Base-by-base conservation (phyloP, 1,140 invertebrate genomes). In the Formica selysi region DNA sequence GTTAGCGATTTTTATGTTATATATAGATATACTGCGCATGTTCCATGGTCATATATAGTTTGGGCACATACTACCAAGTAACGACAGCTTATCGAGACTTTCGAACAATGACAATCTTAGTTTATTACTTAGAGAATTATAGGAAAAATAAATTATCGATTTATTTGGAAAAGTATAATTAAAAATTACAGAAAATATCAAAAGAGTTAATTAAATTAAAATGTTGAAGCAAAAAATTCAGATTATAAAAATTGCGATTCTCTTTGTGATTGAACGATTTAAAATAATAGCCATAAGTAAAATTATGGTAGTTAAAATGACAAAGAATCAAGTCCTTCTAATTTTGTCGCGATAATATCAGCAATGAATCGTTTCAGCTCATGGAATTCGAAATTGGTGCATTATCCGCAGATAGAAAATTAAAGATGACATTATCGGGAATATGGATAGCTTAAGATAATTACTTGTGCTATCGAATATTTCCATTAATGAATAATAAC, bases 1-100 rank as follows among this genome's bases (percentile, higher is more conserved):
- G 90, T 91, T 92, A 91, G 73, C 87, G 76, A 92, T 91, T 90
- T 92, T 92, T 86, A 76, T 67, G 44, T 32, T 32, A 54, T 48
- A 68, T 80, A 86, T 76, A 83, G 73, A 67, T 74, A 81, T 87
- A 90, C 44, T 13, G 26, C 57, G 26, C 32, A 22, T 61, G 54
- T 70, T 54, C 65, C 5, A 48, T 48, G 16, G 2, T 22, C 54
- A 26, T 19, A 51, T 51, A 51, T 57, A 88, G 67, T 81, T 86
- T 64, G 48, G 76, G 6, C 76, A 71, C 71, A 78, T 83, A 71
- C 78, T 22, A 64, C 73, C 64, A 51, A 65, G 62, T 81, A 81
- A 84, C 51, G 48, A n/a, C 61, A 38, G 16, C 64, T 59, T 71
- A 87, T 87, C 74, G 68, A 51, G 16, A 73, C 26, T 86, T 85